phyloP scores from a whole-genome alignment of 2,888 invertebrate species.

The Drosophila testacea region DNA sequence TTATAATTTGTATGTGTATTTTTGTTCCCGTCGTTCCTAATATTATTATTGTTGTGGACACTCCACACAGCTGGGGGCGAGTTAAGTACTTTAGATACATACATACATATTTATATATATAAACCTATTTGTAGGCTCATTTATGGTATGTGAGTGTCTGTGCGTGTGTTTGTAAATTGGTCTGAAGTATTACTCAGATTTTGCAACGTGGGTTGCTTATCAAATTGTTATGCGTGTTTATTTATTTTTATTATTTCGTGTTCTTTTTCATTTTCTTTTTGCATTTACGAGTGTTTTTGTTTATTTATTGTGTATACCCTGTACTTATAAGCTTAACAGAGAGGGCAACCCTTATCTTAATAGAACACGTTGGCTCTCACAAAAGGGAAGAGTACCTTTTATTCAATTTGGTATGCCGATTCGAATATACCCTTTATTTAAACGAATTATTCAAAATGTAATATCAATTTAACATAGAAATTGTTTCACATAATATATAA shows the following conservation, averaged over 20 bases:
- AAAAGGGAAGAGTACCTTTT: background rate
- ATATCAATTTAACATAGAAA: background rate
- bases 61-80: conserved; percentile 29
- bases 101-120: background rate
- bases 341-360: background rate
- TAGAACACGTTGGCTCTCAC: background rate
- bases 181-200: conserved; percentile 38
- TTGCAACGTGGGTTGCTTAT: conserved; percentile 51
- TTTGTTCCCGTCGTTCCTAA: background rate
- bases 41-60: conserved; percentile 7
- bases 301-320: conserved; percentile 7
- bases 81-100: conserved; percentile 5
- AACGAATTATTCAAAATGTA: background rate
- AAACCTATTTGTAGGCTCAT: conserved; percentile 26
- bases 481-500: background rate
- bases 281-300: conserved; percentile 28
- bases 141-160: conserved; percentile 14
- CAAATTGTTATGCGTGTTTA: conserved; percentile 39
- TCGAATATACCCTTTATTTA: background rate
- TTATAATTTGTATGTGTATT: conserved; percentile 17
- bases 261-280: conserved; percentile 17
- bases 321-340: background rate
- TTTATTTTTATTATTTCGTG: conserved; percentile 22
- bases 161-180: conserved; percentile 3
- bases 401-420: background rate